phyloP scores from a whole-genome alignment of 2,113 vertebrate genomes.

The Phoxinus phoxinus region DNA sequence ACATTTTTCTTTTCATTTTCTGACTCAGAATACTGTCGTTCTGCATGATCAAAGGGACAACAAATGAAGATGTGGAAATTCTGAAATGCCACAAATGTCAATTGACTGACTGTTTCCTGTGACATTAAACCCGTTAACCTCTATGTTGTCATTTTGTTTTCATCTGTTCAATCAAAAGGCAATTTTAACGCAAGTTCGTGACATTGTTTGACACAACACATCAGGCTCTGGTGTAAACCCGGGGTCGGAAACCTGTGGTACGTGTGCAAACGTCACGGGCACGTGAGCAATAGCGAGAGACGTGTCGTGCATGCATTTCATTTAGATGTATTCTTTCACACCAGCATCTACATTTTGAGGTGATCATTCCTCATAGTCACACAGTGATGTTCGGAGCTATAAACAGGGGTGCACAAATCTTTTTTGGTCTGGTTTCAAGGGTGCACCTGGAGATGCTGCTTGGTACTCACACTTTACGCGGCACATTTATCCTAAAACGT shows the following conservation, averaged over 20 bases:
- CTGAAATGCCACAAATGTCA: constrained; percentile 14
- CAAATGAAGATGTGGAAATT: constrained; percentile 4
- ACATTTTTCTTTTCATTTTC: background rate
- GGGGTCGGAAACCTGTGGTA: background rate
- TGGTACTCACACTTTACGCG: too few relatives aligned
- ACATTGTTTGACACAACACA: background rate
- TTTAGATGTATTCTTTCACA: background rate
- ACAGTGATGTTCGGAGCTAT: background rate
- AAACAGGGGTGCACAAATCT: background rate
- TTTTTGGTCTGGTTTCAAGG: too few relatives aligned
- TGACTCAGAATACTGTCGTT: constrained; percentile 6
- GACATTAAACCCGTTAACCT: constrained; percentile 6
- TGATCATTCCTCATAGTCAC: background rate
- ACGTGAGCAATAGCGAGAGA: background rate
- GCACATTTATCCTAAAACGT: too few relatives aligned
- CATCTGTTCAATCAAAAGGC: background rate
- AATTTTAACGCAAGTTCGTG: constrained; percentile 1
- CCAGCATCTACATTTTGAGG: background rate
- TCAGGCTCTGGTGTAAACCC: background rate
- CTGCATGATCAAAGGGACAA: constrained; percentile 12
- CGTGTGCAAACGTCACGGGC: background rate
- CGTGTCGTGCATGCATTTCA: background rate
- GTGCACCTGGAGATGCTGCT: too few relatives aligned
- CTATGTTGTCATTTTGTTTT: constrained; percentile 1
- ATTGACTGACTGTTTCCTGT: constrained; percentile 3